Conservation (phyloP, 1,140 invertebrate genomes). For the Aphidius gifuensis region DNA sequence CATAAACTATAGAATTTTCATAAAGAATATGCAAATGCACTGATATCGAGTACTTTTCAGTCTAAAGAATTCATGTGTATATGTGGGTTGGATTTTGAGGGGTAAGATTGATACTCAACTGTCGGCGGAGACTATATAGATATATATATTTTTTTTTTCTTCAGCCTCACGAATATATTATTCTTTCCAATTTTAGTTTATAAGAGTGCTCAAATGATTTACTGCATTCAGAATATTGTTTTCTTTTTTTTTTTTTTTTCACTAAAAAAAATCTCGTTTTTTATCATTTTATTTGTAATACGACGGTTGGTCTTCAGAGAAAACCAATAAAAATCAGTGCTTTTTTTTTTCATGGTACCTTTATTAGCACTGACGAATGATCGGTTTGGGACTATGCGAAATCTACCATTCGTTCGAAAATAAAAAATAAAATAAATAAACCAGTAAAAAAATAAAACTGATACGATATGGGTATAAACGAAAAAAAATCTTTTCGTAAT, state of each 20-base stretch:
- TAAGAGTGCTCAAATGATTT: too few relatives aligned
- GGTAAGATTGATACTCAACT: conserved; percentile 11
- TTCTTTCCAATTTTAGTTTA: too few relatives aligned
- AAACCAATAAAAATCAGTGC: conserved; percentile 23
- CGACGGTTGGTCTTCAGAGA: not conserved
- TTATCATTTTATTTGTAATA: not conserved
- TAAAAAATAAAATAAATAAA: not conserved
- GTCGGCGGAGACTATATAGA: conserved; percentile 2
- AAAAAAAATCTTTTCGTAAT: conserved; percentile 54
- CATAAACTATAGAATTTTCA: conserved; percentile 59
- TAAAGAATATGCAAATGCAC: conserved; percentile 55
- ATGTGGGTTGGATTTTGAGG: not conserved
- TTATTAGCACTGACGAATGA: conserved; percentile 26
- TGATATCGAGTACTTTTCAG: conserved; percentile 46
- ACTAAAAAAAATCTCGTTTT: not conserved
- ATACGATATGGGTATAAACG: conserved; percentile 47
- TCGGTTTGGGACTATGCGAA: conserved; percentile 14
- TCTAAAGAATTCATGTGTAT: not conserved
- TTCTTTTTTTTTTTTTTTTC: not conserved
- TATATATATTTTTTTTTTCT: too few relatives aligned
- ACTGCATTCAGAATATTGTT: not conserved
- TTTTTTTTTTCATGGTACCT: conserved; percentile 6
- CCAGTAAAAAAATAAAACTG: conserved; percentile 10
- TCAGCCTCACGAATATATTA: not conserved
- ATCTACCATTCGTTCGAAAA: conserved; percentile 3